These are phyloP conservation scores for Campopleginae sp. DNA, from an alignment of 2,888 invertebrate genomes.

Conservation along the genomic window DNA sequence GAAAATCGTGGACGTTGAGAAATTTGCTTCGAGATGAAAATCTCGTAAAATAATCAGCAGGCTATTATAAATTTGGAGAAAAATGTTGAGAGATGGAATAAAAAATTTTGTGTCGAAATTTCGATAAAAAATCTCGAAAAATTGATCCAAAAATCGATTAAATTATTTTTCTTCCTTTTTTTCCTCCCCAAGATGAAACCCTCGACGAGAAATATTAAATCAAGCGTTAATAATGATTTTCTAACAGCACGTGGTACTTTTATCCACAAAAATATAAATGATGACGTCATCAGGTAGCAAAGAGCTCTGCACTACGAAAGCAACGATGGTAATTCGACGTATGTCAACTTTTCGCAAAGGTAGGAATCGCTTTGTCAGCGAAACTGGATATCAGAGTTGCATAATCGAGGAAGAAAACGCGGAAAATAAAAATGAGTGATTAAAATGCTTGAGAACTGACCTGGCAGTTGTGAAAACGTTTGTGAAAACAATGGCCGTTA, in stretches of 20 bases:
- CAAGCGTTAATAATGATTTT: not conserved
- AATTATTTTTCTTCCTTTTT: not conserved
- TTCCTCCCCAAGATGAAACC: not conserved
- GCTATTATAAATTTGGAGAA: not conserved
- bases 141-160: not conserved
- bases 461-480: conserved; percentile 81
- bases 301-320: not conserved
- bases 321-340: not conserved
- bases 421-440: not conserved
- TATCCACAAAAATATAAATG: not conserved
- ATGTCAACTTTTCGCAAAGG: not conserved
- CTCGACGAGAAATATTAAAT: not conserved
- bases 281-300: not conserved
- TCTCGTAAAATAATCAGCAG: not conserved
- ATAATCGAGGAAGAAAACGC: not conserved
- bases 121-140: not conserved
- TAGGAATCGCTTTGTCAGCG: not conserved
- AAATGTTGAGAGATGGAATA: not conserved
- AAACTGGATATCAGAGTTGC: conserved; percentile 3
- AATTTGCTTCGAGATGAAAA: too few species aligned
- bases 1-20: too few species aligned
- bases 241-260: not conserved
- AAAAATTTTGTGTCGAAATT: not conserved
- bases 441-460: conserved; percentile 73
- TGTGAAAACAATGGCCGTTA: conserved; percentile 81